phyloP scores from a whole-genome alignment of 2,797 vertebrate species.

The Knipowitschia caucasica region DNA sequence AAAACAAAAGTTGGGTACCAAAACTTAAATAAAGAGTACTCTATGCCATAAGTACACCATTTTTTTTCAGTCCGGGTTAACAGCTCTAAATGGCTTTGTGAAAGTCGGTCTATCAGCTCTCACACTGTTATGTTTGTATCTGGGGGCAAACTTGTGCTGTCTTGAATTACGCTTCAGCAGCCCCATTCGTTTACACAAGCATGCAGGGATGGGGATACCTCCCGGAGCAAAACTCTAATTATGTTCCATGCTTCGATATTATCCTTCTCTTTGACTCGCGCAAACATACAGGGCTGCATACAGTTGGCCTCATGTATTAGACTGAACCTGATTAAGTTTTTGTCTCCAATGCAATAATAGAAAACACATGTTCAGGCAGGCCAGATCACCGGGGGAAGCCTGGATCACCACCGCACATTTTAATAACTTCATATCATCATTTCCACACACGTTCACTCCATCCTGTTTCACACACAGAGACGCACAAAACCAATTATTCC shows the following conservation, averaged over 20 bases:
- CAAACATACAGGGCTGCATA: conserved; percentile 19
- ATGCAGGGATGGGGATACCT: conserved; percentile 31
- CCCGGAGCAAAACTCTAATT: conserved; percentile 58
- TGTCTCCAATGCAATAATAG: conserved; percentile 70
- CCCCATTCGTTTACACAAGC: conserved; percentile 21
- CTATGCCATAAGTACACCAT: too few relatives aligned
- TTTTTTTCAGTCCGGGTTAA: not conserved
- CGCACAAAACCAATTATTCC: conserved; percentile 70
- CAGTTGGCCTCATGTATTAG: conserved; percentile 49
- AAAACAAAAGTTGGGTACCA: too few relatives aligned
- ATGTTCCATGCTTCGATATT: conserved; percentile 52
- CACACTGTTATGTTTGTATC: conserved; percentile 22
- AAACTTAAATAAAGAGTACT: too few relatives aligned
- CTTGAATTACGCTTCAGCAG: conserved; percentile 39
- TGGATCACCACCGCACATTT: conserved; percentile 66
- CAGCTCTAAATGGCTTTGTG: not conserved
- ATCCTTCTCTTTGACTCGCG: conserved; percentile 31
- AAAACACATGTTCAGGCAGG: conserved; percentile 70
- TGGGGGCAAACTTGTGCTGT: conserved; percentile 20
- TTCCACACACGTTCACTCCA: conserved; percentile 16
- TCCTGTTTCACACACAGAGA: conserved; percentile 16
- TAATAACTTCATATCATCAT: conserved; percentile 70
- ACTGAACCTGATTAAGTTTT: conserved; percentile 68
- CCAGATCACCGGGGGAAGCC: conserved; percentile 70
- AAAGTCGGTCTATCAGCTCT: conserved; percentile 2